Evolutionary conservation across 2,113 vertebrate species (phyloP), one percentile per base, ranked within the genome.

Genomic region (Chrysemys picta): DNA sequence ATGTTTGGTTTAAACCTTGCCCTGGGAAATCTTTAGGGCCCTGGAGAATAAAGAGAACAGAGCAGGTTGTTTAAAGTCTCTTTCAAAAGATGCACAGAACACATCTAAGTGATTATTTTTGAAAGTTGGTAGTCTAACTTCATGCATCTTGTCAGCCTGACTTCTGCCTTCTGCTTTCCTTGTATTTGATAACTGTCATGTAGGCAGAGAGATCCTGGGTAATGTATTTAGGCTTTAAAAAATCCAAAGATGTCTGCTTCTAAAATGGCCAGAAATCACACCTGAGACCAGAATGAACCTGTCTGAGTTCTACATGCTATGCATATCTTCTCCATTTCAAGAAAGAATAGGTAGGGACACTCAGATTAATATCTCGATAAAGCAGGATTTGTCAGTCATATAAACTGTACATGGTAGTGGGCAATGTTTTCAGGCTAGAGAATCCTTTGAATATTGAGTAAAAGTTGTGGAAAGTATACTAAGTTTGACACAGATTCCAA

Each of bases 241-340:
- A 42, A 45, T 59, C 56, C 38, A 47, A 65, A 69, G 5, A 75
- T 25, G 24, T 14, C 31, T 24, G 19, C 59, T 35, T 69, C 47
- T 52, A 5, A 72, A 69, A 72, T 27, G 42, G 47, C 47, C n/a
- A 47, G 42, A 31, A 49, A 11, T 80, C 27, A 38, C 21, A 56
- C 31, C 47, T 65, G 24, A 94, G 89, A 87, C 89, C 89, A 92
- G 96, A 91, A 93, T 93, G 85, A 95, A 91, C 93, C 95, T 90
- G 84, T 27, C 82, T 92, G 53, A 88, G 59, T 92, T 88, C 94
- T 62, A 92, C 91, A 95, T 93, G 82, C 47, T 75, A 80, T 49
- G 16, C 38, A 1, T 42, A 84, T 49, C 56, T 91, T 95, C 91
- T 56, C 45, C 82, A 52, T 85, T 76, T 85, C 69, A 82, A 86